Evolutionary conservation across 2,888 invertebrate species (phyloP), one percentile per base, ranked within the genome.

Genomic region (Crepidodera aurea): DNA sequence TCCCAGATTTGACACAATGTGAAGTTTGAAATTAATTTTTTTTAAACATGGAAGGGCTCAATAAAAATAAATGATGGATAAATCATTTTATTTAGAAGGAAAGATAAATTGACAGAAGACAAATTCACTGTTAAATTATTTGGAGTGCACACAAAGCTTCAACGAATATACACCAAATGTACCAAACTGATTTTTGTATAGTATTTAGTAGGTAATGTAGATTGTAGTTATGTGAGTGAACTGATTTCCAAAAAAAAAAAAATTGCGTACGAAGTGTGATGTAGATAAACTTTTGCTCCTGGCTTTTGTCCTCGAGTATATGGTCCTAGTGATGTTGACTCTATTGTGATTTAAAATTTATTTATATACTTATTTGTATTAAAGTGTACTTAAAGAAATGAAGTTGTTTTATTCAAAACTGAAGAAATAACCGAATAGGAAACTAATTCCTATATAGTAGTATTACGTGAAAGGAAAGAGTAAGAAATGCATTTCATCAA

Each of bases 341-440:
- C 57, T 62, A 67, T 68, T 71, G 71, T 71, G 70, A 69, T 71
- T 68, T 71, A 68, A 70, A n/a, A 69, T 69, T 57, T 68, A 71
- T 69, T 71, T 69, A 68, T 71, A 71, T 66, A 69, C 13, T 65
- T 67, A 51, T 46, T 32, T 32, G 51, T 51, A 53, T 13, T 53
- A 53, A 70, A 67, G 60, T 57, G 67, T 68, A 64, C 66, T 67
- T 69, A 68, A 46, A 18, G 3, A 34, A 2, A 34, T 34, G 6
- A 22, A 22, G 6, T 22, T 22, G 22, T 22, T 22, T 22, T 22
- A 22, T 22, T 22, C n/a, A n/a, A n/a, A n/a, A n/a, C n/a, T n/a
- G n/a, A n/a, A n/a, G n/a, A n/a, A n/a, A n/a, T n/a, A n/a, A n/a
- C n/a, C n/a, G n/a, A n/a, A n/a, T n/a, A n/a, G n/a, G n/a, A n/a